A percentile compares a stretch with the other conserved stretches of the same genome.
These are phyloP conservation scores for Drosophila anomalata DNA, from an alignment of 2,888 invertebrate genomes.

Conservation along the genomic window DNA sequence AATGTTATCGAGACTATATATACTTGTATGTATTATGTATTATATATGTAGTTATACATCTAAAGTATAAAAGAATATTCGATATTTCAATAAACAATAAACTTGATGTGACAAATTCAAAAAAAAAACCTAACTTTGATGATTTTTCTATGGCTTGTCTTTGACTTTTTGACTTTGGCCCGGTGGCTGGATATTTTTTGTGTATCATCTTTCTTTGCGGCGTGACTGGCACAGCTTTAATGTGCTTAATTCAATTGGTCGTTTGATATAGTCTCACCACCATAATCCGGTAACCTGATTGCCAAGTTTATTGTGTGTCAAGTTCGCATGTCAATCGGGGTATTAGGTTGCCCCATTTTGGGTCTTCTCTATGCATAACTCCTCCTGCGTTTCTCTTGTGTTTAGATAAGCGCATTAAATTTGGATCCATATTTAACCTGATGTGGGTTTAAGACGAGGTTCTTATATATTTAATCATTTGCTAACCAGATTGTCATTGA, in stretches of 20 bases:
- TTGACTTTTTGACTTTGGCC: not conserved
- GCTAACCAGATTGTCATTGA: not conserved
- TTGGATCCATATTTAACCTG: slow-evolving; percentile 6
- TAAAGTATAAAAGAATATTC: slow-evolving; percentile 50
- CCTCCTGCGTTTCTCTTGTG: not conserved
- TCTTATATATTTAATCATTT: not conserved
- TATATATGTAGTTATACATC: slow-evolving; percentile 37
- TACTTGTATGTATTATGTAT: slow-evolving; percentile 32
- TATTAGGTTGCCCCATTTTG: slow-evolving; percentile 34
- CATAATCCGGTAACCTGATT: slow-evolving; percentile 57
- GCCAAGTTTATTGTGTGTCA: slow-evolving; percentile 49
- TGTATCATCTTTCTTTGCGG: slow-evolving; percentile 7
- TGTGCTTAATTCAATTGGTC: slow-evolving; percentile 69
- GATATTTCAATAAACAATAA: slow-evolving; percentile 65
- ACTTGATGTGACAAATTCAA: slow-evolving; percentile 64
- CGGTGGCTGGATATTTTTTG: slow-evolving; percentile 7
- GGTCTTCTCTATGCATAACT: slow-evolving; percentile 12
- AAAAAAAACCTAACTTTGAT: not conserved
- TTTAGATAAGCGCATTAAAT: slow-evolving; percentile 33
- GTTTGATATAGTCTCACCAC: slow-evolving; percentile 10
- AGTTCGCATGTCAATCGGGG: slow-evolving; percentile 55
- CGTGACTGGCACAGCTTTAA: slow-evolving; percentile 51
- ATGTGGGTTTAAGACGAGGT: not conserved
- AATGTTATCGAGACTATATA: slow-evolving; percentile 56
- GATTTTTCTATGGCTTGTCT: not conserved